These are phyloP conservation scores for Zootermopsis nevadensis DNA, from an alignment of 2,888 invertebrate genomes.

Conservation along the genomic window DNA sequence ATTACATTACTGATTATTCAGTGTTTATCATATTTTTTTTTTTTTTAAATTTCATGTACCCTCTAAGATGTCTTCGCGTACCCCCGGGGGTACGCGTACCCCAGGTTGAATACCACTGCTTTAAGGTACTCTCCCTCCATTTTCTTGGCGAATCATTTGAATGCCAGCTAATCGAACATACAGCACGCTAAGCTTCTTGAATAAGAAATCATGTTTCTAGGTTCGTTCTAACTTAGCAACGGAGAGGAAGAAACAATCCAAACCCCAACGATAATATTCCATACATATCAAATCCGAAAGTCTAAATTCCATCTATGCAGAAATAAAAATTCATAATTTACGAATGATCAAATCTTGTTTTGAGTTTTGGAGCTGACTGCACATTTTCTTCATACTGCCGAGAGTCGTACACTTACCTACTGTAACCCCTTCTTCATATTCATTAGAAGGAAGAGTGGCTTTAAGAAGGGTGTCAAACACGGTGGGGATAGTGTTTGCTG, in stretches of 20 bases:
- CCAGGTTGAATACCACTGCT: too few relatives aligned
- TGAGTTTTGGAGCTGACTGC: neutral
- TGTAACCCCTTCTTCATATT: conserved; percentile 22
- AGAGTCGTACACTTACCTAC: too few relatives aligned
- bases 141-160: too few relatives aligned
- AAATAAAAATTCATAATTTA: neutral
- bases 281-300: neutral
- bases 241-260: neutral
- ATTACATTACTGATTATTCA: too few relatives aligned
- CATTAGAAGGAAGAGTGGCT: neutral
- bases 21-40: too few relatives aligned
- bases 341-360: neutral
- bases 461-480: conserved; percentile 3
- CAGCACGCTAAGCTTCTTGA: neutral
- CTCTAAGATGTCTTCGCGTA: too few relatives aligned
- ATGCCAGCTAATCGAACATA: neutral
- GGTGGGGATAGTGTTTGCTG: neutral
- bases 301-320: conserved; percentile 1
- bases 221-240: neutral
- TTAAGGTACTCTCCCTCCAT: too few relatives aligned
- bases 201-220: neutral
- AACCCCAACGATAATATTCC: neutral
- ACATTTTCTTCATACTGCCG: neutral
- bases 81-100: too few relatives aligned
- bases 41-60: too few relatives aligned